Conservation (phyloP, 1,140 invertebrate species). For the Akabosia matsudoensis region DNA sequence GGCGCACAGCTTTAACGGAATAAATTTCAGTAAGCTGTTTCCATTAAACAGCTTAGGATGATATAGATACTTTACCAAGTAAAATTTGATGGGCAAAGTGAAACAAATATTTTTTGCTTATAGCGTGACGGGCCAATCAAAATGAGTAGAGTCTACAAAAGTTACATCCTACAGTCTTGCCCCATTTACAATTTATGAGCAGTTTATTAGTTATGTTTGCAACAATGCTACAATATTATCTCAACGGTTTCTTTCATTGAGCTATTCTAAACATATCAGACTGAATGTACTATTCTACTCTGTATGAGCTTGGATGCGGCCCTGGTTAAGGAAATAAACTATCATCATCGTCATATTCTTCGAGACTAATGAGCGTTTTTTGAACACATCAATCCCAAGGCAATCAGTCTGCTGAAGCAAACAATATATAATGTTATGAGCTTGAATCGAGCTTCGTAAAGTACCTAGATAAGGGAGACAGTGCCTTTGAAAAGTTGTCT, state of each 20-base stretch:
- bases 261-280: too few species aligned
- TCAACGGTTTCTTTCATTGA: too few species aligned
- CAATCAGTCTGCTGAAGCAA: too few species aligned
- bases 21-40: too few species aligned
- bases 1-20: too few species aligned
- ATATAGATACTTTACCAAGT: too few species aligned
- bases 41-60: too few species aligned
- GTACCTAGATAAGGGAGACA: too few species aligned
- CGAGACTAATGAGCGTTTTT: neutral
- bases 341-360: neutral
- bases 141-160: neutral
- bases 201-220: neutral
- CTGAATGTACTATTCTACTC: neutral
- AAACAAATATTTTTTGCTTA: neutral
- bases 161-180: neutral
- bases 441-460: too few species aligned
- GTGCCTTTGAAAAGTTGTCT: too few species aligned
- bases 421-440: too few species aligned
- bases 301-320: neutral
- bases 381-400: neutral
- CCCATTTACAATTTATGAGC: neutral
- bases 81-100: neutral
- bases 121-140: neutral
- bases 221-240: too few species aligned
- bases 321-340: neutral